These are phyloP conservation scores for Tiphia femorata DNA, from an alignment of 2,888 invertebrate species.

Conservation along the genomic window DNA sequence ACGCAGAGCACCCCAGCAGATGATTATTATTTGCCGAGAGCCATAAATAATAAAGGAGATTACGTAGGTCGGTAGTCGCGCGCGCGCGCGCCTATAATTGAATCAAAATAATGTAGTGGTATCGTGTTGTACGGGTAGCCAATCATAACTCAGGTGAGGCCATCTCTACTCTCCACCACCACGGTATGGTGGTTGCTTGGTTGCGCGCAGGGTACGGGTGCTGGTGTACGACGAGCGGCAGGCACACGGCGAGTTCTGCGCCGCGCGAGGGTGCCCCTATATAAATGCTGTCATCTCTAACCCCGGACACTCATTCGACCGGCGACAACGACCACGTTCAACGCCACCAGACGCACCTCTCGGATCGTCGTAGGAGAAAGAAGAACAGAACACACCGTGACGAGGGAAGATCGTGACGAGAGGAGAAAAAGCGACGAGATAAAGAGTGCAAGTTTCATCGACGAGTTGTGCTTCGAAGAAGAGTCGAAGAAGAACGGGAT, in stretches of 20 bases:
- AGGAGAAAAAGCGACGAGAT: no score
- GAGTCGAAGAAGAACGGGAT: no score
- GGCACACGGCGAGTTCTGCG: constrained; percentile 46
- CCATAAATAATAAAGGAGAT: constrained; percentile 59
- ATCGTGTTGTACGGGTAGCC: constrained; percentile 61
- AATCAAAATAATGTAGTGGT: constrained; percentile 65
- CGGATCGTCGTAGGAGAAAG: no score
- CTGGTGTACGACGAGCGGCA: no score
- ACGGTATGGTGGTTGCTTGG: constrained; percentile 9
- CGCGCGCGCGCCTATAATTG: constrained; percentile 64
- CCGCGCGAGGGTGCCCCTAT: constrained; percentile 59
- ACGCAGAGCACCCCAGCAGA: constrained; percentile 13
- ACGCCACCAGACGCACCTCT: no score
- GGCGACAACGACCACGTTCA: constrained; percentile 31
- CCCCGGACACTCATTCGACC: constrained; percentile 60
- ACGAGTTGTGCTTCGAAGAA: no score
- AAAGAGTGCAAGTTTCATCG: no score
- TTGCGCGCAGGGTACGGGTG: no score
- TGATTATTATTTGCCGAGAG: constrained; percentile 50
- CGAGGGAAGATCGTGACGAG: no score
- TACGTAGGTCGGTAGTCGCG: constrained; percentile 54
- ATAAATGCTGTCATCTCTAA: constrained; percentile 64
- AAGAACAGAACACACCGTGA: no score
- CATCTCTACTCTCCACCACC: constrained; percentile 31
- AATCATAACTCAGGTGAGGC: constrained; percentile 64